Percentiles rank a stretch among this genome's conserved stretches.
Conservation (phyloP, 2,888 invertebrate genomes). For the Synanthedon formicaeformis region DNA sequence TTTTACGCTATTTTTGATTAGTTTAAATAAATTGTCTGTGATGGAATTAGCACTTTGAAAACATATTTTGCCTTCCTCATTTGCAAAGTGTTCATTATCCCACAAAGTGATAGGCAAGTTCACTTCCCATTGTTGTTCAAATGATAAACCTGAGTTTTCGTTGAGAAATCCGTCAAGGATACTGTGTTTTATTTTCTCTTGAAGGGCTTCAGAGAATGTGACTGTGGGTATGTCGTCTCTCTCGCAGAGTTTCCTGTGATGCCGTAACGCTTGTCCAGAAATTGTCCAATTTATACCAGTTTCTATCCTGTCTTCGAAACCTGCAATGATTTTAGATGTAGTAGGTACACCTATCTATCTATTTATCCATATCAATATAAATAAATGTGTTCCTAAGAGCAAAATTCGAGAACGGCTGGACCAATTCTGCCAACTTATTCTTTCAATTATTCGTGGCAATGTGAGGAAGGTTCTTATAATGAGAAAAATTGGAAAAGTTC, state of each 20-base stretch:
- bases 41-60: conserved; percentile 37
- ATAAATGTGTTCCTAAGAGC: no score
- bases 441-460: background rate
- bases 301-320: conserved; percentile 46
- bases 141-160: conserved; percentile 27
- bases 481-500: background rate
- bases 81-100: conserved; percentile 47
- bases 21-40: conserved; percentile 34
- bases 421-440: background rate
- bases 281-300: conserved; percentile 47
- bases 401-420: no score
- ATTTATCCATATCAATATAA: background rate
- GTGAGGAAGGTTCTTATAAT: no score
- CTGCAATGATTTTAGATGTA: conserved; percentile 16
- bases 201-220: conserved; percentile 36
- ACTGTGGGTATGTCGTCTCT: conserved; percentile 19
- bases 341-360: background rate
- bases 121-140: conserved; percentile 45
- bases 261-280: conserved; percentile 26
- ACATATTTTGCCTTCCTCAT: conserved; percentile 42
- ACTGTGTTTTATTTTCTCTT: conserved; percentile 41
- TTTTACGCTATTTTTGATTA: conserved; percentile 37
- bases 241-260: conserved; percentile 32
- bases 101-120: conserved; percentile 39
- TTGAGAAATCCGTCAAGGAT: conserved; percentile 37